A percentile compares a stretch with the other conserved stretches of the same genome.
Evolutionary conservation across 2,113 vertebrate genomes (phyloP).

Genomic region (Oceanites oceanicus): DNA sequence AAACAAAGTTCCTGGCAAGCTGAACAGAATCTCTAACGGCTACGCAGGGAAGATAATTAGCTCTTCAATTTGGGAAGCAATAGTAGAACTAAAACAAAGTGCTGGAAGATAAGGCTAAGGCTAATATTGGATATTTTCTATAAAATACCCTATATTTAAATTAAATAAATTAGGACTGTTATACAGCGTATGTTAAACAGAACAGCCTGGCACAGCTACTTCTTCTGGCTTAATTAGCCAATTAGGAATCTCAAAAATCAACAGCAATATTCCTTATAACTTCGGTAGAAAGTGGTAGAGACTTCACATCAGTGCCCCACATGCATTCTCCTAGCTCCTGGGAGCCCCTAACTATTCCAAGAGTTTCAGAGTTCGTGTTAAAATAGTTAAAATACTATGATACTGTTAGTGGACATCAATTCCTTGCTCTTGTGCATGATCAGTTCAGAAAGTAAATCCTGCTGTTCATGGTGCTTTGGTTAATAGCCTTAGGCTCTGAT

Average conservation of each 20-base stretch:
- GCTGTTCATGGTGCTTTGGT: not conserved
- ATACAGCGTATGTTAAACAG: not conserved
- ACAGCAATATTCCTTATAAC: not conserved
- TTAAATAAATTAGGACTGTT: not conserved
- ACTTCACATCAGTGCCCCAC: not conserved
- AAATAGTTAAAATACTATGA: not conserved
- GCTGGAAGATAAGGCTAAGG: not conserved
- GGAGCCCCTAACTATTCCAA: not conserved
- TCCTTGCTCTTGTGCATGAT: not conserved
- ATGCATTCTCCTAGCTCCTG: not conserved
- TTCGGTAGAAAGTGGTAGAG: not conserved
- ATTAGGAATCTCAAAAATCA: not conserved
- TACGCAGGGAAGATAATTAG: slow-evolving; percentile 12
- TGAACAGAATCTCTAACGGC: not conserved
- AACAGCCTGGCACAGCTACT: not conserved
- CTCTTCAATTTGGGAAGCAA: slow-evolving; percentile 4
- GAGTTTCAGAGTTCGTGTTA: not conserved
- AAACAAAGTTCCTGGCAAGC: not conserved
- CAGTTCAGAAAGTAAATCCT: not conserved
- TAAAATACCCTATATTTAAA: not conserved
- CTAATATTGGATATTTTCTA: not conserved
- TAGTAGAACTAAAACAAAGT: not conserved
- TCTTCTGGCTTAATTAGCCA: not conserved
- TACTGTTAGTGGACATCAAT: not conserved
- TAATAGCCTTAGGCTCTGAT: slow-evolving; percentile 17